Conservation (phyloP, 1,140 invertebrate species). For the Trypoxylus dichotomus region DNA sequence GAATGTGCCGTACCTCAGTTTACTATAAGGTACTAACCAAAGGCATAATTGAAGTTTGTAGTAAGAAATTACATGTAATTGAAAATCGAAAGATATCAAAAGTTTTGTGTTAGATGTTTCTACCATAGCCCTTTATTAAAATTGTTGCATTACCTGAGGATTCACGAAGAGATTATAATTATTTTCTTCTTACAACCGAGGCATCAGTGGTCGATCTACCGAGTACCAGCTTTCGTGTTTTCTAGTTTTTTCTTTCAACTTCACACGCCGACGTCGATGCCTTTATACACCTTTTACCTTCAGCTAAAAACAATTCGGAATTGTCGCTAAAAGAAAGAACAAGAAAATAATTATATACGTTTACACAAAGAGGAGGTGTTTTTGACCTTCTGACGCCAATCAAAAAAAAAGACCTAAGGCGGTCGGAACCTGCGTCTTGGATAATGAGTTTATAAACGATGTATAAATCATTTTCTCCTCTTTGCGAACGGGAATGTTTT, state of each 20-base stretch:
- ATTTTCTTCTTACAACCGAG: neutral
- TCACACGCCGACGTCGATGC: neutral
- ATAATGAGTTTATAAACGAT: conserved; percentile 56
- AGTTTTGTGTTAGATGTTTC: neutral
- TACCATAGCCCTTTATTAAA: neutral
- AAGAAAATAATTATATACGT: conserved; percentile 36
- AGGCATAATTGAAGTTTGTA: too few species aligned
- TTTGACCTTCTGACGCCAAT: conserved; percentile 44
- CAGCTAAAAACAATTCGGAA: conserved; percentile 12
- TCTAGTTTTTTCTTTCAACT: neutral
- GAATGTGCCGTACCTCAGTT: too few species aligned
- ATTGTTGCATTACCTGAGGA: neutral
- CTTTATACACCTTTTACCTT: neutral
- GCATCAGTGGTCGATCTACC: neutral
- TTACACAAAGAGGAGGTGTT: conserved; percentile 29
- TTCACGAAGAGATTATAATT: neutral
- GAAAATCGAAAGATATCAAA: neutral
- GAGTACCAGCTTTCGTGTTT: neutral
- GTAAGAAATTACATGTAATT: neutral
- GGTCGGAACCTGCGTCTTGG: conserved; percentile 43
- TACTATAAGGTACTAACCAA: too few species aligned
- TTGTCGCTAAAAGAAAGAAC: conserved; percentile 4
- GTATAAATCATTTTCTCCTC: conserved; percentile 52
- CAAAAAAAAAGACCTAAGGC: conserved; percentile 45
- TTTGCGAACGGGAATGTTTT: neutral